These are phyloP conservation scores for Phrynocephalus versicolor DNA, from an alignment of 2,113 vertebrate species.

Conservation along the genomic window DNA sequence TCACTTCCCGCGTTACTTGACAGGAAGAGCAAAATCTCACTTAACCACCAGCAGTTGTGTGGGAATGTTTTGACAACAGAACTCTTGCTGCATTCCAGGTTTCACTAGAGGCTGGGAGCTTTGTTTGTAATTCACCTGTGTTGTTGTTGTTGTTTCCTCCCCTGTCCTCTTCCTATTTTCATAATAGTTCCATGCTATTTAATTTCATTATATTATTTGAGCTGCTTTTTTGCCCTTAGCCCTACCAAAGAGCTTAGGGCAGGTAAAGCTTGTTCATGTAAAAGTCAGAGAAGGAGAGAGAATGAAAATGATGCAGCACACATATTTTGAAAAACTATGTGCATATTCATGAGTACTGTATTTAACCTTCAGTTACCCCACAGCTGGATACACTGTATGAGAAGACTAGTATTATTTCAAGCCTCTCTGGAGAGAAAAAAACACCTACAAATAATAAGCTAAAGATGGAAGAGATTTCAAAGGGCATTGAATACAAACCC, in stretches of 20 bases:
- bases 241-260: not conserved
- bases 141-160: not conserved
- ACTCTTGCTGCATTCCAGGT: conserved; percentile 13
- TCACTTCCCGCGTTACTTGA: conserved; percentile 9
- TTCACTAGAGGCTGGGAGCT: conserved; percentile 10
- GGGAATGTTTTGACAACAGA: conserved; percentile 41
- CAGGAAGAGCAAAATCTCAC: conserved; percentile 13
- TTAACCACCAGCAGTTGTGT: conserved; percentile 26
- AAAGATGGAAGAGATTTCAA: too few species aligned
- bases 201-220: conserved; percentile 17
- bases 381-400: too few species aligned
- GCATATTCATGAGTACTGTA: too few species aligned
- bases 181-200: not conserved
- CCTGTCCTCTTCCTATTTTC: not conserved
- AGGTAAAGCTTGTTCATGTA: not conserved
- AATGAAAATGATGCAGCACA: not conserved
- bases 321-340: not conserved
- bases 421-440: too few species aligned
- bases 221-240: not conserved
- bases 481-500: too few species aligned
- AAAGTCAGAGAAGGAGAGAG: not conserved
- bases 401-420: too few species aligned
- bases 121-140: conserved; percentile 10
- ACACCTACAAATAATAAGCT: too few species aligned
- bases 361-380: not conserved